Base-by-base conservation (phyloP, 2,113 vertebrate genomes). In the Sclerurus mexicanus region DNA sequence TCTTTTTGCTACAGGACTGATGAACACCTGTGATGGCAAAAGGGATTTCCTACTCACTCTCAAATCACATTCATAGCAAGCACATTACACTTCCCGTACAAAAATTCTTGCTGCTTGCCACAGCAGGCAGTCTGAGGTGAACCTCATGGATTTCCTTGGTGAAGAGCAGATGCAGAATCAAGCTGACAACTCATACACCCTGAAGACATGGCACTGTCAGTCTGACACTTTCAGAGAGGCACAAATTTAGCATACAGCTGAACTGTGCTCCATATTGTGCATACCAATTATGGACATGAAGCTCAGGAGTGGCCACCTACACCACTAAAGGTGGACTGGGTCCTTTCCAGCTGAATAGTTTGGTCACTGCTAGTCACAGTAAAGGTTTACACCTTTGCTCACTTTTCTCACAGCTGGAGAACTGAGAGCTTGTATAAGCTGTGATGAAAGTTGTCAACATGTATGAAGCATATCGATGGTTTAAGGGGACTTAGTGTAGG, bases 401-500 rank as follows among this genome's bases (percentile, higher is more conserved):
- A 16, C 19, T 53, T 89, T 79, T 58, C 47, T 49, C 19, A 35
- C 14, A 67, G 8, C 4, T 67, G 52, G 56, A 86, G 47, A 86
- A 5, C 33, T 56, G 46, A 21, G 50, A n/a, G 2, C 4, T n/a
- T 79, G 16, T 40, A 19, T 49, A 35, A 89, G 6, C 22, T 20
- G 7, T 28, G 31, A 13, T 40, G 25, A 55, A 87, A 80, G 21
- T 17, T 14, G 5, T 2, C 30, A 74, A 25, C 7, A 8, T 35
- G 5, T 15, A 24, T 18, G 16, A 13, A 63, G 19, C 30, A 40
- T 2, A 44, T 19, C 7, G n/a, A 85, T 18, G 24, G 6, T 35
- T 6, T 16, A 2, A 52, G 8, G 15, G 16, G 66, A 7, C 5
- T 12, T 22, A 3, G 1, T 33, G n/a, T 8, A 53, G 52, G n/a